Evolutionary conservation across 2,113 vertebrate species (phyloP).

Genomic region (Phalacrocorax pelagicus): DNA sequence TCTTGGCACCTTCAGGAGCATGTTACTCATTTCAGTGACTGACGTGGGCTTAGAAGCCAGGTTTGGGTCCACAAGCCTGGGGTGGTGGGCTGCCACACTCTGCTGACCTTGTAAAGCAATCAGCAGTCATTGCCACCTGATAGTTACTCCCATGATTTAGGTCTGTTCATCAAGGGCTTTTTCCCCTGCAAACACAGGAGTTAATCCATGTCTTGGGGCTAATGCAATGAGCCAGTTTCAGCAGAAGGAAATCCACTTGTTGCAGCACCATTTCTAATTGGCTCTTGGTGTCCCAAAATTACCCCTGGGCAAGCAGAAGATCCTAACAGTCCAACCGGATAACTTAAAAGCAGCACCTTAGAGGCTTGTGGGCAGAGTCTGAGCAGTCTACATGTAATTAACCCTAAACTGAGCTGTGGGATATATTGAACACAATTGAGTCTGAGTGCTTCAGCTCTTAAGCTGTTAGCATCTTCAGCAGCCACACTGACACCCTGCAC

Average conservation of each 20-base stretch:
- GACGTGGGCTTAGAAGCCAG: not conserved
- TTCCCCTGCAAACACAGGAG: not conserved
- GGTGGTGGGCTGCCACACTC: not conserved
- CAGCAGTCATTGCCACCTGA: not conserved
- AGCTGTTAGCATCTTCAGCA: not conserved
- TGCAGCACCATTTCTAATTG: not conserved
- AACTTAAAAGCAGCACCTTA: not conserved
- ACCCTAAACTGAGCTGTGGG: not conserved
- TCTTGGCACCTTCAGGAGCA: fast-evolving
- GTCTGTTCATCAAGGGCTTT: not conserved
- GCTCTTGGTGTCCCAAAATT: not conserved
- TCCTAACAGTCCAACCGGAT: not conserved
- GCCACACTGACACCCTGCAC: fast-evolving
- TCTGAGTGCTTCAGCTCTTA: not conserved
- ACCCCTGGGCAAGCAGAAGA: not conserved
- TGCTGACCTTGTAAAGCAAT: not conserved
- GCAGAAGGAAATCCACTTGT: not conserved
- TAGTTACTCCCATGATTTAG: not conserved
- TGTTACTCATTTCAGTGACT: fast-evolving
- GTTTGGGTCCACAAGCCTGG: not conserved
- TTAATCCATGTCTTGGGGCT: not conserved
- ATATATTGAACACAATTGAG: not conserved
- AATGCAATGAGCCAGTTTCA: not conserved
- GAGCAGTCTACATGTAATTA: not conserved
- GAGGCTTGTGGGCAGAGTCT: not conserved